Evolutionary conservation across 2,113 vertebrate genomes (phyloP).

Genomic region (Microcebus tavaratra): DNA sequence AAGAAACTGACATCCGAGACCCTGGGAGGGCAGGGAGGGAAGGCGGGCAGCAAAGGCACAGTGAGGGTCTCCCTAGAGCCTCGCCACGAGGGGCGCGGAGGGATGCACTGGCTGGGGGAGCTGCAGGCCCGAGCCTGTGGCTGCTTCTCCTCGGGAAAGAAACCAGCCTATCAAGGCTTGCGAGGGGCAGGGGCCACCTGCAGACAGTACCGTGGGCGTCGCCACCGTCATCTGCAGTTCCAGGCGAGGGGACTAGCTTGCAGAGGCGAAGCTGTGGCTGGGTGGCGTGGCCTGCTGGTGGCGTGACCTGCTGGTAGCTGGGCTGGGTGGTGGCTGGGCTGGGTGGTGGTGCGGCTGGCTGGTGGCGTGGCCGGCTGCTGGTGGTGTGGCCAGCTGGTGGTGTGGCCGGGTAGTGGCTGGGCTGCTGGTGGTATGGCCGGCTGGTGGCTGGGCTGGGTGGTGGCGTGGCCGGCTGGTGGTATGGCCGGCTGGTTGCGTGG

Average conservation of each 20-base stretch:
- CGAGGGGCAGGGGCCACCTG: fast-evolving
- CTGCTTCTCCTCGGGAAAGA: background rate
- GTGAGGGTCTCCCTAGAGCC: fast-evolving
- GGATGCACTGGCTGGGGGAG: background rate
- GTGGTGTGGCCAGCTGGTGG: no score
- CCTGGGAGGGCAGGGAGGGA: background rate
- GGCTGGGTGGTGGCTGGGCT: background rate
- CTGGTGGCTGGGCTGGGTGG: no score
- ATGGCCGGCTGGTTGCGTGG: no score
- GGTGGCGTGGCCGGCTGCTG: no score
- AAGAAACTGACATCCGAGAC: fast-evolving
- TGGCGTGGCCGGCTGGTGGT: no score
- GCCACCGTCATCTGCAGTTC: background rate
- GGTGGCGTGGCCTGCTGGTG: background rate
- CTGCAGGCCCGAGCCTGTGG: fast-evolving
- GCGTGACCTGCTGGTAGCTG: background rate
- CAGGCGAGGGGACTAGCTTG: fast-evolving
- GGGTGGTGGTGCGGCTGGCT: no score
- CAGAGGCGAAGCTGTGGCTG: background rate
- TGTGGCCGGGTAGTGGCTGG: no score
- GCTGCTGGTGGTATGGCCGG: no score
- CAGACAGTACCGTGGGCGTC: fast-evolving
- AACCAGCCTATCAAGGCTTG: background rate
- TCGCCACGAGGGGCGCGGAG: fast-evolving
- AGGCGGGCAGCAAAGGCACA: background rate